Base-by-base conservation (phyloP, 2,888 invertebrate species). In the Drosophila emarginata region DNA sequence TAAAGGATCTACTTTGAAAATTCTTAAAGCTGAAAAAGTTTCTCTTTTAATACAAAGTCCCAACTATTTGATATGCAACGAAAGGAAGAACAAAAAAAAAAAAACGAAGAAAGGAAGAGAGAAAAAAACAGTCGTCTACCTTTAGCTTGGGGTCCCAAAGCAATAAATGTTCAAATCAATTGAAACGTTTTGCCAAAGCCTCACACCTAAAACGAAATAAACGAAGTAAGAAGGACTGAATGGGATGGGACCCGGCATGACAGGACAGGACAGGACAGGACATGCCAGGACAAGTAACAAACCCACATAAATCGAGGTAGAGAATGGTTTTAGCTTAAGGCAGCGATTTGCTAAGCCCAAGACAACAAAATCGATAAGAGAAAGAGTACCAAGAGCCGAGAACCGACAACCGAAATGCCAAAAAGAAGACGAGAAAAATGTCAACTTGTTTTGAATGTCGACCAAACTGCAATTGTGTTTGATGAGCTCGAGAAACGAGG, bases 161-260 rank as follows among this genome's bases (percentile, higher is more conserved):
- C 89, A 89, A 88, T 88, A 88, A 88, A 88, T 86, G 87, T 80
- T 87, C 69, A 70, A 88, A 89, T 88, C 87, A 88, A 88, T 88
- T 89, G 89, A 88, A 86, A 82, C 79, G 77, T 82, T 89, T 89
- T 82, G 61, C 74, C 61, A 84, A 86, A 76, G 82, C 80, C 84
- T 75, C 79, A 79, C 84, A 79, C 78, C 72, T 67, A 26, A 37
- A 36, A 63, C 28, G 40, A 67, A 60, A 72, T 61, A 60, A 66
- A 72, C 66, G 69, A 57, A 53, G 61, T 45, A 40, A 18, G 26
- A 36, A 18, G 36, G 21, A 15, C 37, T 14, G 45, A 21, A 45
- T 21, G 14, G 39, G 18, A 21, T 12, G 11, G 45, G 18, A 45
- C 11, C 18, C 32, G 32, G 9, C 15, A 15, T 2, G 7, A 15